Base-by-base conservation (phyloP, 2,888 invertebrate genomes). In the Drosophila subquinaria region DNA sequence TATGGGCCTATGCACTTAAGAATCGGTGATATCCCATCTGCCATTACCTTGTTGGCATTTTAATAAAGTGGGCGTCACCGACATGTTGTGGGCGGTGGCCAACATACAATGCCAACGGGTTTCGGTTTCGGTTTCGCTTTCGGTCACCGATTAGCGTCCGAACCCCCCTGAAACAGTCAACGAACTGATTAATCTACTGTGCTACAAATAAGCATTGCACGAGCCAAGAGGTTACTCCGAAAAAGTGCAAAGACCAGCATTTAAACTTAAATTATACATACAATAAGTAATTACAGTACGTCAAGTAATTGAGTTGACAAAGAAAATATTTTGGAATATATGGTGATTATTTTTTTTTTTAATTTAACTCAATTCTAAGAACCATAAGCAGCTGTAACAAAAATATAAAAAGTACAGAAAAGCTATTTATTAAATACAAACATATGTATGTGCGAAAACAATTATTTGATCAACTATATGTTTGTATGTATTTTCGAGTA, bases 11-110 rank as follows among this genome's bases (percentile, higher is more conserved):
- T 83, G 88, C 82, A 88, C 88, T 88, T 79, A 70, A 85, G 51
- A 9, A 8, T 56, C 11, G 53, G 53, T 38, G 33, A 45, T 47
- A 60, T 20, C 40, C 57, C 66, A 59, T 57, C 70, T 59, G 55
- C 40, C 67, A 79, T 75, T 81, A 86, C 81, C 89, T 86, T 57
- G 75, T 63, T 69, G 77, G 66, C 83, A 80, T 86, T 71, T 88
- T 51, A 70, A 35, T 40, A 57, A 36, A 35, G 66, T 72, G 73
- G 82, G 81, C 75, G 84, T 81, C 68, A 71, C 68, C 38, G 60
- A 42, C 62, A 57, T 59, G 36, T 36, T 51, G 43, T 50, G 40
- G 67, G 50, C 30, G 53, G 45, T 40, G 40, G 48, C n/a, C 23
- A 11, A 45, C 56, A 52, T 64, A 52, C 81, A 81, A 83, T 81